Percentiles rank a stretch among this genome's conserved stretches.
Evolutionary conservation across 1,140 invertebrate genomes (phyloP).

Genomic region (Campoletis sonorensis): DNA sequence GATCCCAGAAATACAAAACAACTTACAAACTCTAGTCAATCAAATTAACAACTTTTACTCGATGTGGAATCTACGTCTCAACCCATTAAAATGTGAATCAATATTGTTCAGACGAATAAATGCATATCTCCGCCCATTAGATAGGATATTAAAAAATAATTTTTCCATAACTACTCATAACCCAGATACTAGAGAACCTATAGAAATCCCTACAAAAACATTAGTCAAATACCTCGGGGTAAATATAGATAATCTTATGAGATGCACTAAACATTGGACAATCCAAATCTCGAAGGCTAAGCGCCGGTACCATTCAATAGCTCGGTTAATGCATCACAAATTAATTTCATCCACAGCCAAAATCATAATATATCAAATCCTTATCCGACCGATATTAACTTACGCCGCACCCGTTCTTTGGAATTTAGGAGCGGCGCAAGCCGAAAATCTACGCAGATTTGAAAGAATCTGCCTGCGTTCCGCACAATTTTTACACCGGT

Average conservation of each 20-base stretch:
- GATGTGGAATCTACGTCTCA: conserved; percentile 29
- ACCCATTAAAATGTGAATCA: background rate
- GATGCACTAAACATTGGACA: background rate
- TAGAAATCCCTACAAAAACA: background rate
- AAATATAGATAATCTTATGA: background rate
- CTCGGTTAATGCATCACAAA: background rate
- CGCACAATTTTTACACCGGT: background rate
- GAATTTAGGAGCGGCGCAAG: background rate
- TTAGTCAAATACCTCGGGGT: background rate
- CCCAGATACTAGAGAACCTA: background rate
- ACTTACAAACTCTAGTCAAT: conserved; percentile 36
- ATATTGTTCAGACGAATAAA: background rate
- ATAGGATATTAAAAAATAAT: background rate
- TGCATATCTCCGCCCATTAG: background rate
- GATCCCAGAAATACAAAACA: background rate
- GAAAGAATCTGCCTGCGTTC: conserved; percentile 26
- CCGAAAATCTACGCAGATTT: background rate
- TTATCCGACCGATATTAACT: background rate
- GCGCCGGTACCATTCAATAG: background rate
- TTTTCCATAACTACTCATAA: background rate
- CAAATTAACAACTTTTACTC: conserved; percentile 35
- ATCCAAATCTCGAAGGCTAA: background rate
- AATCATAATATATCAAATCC: background rate
- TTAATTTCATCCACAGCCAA: background rate
- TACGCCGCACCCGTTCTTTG: background rate